These are phyloP conservation scores for Gavia stellata DNA, from an alignment of 2,113 vertebrate genomes.

Conservation along the genomic window DNA sequence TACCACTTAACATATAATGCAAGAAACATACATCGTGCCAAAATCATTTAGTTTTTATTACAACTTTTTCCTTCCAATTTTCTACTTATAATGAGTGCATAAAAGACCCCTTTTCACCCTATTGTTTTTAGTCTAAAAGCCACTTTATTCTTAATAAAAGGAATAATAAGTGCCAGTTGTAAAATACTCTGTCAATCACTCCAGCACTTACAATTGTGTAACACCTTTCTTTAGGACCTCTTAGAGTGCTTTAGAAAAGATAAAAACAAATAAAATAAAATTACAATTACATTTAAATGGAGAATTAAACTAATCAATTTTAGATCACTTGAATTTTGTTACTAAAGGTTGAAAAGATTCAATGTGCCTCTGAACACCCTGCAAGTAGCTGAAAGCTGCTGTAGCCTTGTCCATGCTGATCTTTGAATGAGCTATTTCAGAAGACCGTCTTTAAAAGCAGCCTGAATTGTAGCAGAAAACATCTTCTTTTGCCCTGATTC, in stretches of 20 bases:
- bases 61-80: conserved; percentile 71
- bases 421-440: conserved; percentile 17
- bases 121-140: conserved; percentile 80
- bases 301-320: conserved; percentile 68
- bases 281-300: conserved; percentile 68
- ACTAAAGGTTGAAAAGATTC: conserved; percentile 59
- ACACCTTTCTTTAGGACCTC: conserved; percentile 65
- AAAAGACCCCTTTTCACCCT: conserved; percentile 70
- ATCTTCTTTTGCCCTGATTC: not conserved
- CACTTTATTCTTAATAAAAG: conserved; percentile 75
- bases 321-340: conserved; percentile 68
- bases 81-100: conserved; percentile 74
- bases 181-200: conserved; percentile 78
- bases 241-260: conserved; percentile 72
- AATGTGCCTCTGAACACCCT: conserved; percentile 38
- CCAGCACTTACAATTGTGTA: conserved; percentile 66
- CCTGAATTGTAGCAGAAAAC: not conserved
- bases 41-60: conserved; percentile 69
- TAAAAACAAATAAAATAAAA: conserved; percentile 77
- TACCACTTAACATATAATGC: conserved; percentile 48
- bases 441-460: conserved; percentile 14
- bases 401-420: conserved; percentile 28
- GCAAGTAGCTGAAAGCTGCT: conserved; percentile 34
- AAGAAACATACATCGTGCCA: conserved; percentile 48
- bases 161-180: conserved; percentile 73